phyloP scores from a whole-genome alignment of 2,888 invertebrate species.

The Branchipolynoe longqiensis region DNA sequence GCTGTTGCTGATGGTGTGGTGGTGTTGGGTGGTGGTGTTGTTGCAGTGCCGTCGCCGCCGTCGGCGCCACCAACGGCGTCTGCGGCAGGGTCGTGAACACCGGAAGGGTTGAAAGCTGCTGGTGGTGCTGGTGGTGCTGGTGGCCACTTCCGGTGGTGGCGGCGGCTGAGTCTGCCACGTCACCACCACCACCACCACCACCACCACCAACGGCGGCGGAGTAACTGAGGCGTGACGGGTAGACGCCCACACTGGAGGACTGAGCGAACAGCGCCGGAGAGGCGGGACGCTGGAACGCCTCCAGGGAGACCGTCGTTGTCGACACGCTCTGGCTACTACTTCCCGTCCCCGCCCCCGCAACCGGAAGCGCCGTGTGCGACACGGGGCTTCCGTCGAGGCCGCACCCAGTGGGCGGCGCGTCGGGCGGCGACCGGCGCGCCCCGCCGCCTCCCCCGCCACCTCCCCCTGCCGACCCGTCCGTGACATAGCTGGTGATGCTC shows the following conservation, averaged over 20 bases:
- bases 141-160: not conserved
- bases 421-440: slow-evolving; percentile 81
- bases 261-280: slow-evolving; percentile 2
- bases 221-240: slow-evolving; percentile 23
- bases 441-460: slow-evolving; percentile 58
- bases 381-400: slow-evolving; percentile 64
- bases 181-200: not conserved
- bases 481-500: slow-evolving; percentile 74
- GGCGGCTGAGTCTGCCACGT: not conserved
- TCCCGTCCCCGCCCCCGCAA: slow-evolving; percentile 30
- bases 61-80: not conserved
- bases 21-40: too few relatives aligned
- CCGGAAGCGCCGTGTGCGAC: slow-evolving; percentile 62
- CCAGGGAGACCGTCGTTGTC: slow-evolving; percentile 65
- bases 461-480: slow-evolving; percentile 69
- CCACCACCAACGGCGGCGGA: not conserved
- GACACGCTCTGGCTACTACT: slow-evolving; percentile 65
- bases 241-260: not conserved
- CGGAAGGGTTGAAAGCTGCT: slow-evolving; percentile 20
- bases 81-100: slow-evolving; percentile 47
- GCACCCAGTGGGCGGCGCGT: slow-evolving; percentile 75
- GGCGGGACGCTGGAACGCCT: slow-evolving; percentile 51
- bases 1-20: too few relatives aligned
- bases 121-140: slow-evolving; percentile 22
- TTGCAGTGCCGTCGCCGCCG: slow-evolving; percentile 1